A percentile compares a stretch with the other conserved stretches of the same genome.
Evolutionary conservation across 2,888 invertebrate species (phyloP).

Genomic region (Mellilla xanthometata): DNA sequence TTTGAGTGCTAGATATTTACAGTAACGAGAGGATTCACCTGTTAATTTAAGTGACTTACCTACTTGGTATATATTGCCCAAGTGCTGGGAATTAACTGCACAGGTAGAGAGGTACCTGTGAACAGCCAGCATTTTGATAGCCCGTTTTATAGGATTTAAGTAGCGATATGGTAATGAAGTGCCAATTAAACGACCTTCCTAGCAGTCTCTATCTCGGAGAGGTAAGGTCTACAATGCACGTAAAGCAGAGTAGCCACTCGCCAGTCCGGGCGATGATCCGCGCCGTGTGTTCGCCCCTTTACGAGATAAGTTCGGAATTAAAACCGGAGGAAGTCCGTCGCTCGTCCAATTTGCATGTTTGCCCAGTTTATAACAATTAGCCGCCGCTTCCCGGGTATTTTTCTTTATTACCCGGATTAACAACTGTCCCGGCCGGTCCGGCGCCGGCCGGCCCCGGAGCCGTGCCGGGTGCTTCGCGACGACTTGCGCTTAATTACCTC

Average conservation of each 20-base stretch:
- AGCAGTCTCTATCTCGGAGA: not conserved
- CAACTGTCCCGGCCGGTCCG: conserved; percentile 38
- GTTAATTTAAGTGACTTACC: too few species aligned
- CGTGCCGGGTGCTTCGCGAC: conserved; percentile 34
- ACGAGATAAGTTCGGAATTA: conserved; percentile 53
- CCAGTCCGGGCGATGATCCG: conserved; percentile 10
- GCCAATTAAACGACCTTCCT: not conserved
- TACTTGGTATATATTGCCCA: too few species aligned
- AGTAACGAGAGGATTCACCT: too few species aligned
- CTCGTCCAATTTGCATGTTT: conserved; percentile 74
- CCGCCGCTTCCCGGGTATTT: conserved; percentile 66
- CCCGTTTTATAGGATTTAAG: too few species aligned
- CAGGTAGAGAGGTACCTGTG: too few species aligned
- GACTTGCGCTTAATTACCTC: conserved; percentile 60
- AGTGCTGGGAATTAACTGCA: too few species aligned
- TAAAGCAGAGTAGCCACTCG: too few species aligned
- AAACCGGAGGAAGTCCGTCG: conserved; percentile 60
- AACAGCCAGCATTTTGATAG: too few species aligned
- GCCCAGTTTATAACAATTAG: conserved; percentile 78
- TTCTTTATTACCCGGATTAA: conserved; percentile 78
- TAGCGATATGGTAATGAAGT: too few species aligned
- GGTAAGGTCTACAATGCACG: not conserved
- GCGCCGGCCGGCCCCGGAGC: conserved; percentile 25
- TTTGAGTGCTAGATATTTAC: too few species aligned
- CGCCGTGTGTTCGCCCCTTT: conserved; percentile 20